A percentile compares a stretch with the other conserved stretches of the same genome.
phyloP scores from a whole-genome alignment of 1,140 invertebrate species.

The Schlechtendalia chinensis region DNA sequence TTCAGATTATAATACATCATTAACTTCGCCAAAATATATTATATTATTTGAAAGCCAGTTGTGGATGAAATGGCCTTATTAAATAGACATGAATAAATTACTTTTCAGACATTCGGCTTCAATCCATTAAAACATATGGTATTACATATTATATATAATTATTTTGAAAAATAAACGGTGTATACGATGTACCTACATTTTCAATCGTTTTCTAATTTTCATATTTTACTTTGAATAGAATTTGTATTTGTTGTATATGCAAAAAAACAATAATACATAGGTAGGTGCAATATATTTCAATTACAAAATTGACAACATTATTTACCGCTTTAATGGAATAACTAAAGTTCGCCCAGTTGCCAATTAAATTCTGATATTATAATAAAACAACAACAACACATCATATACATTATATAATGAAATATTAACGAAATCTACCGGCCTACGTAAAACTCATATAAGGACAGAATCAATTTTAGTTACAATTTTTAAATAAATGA shows the following conservation, averaged over 20 bases:
- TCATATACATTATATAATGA: background rate
- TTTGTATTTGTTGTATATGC: too few relatives aligned
- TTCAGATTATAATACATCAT: background rate
- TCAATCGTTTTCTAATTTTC: background rate
- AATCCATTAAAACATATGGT: background rate
- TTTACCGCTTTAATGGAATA: too few relatives aligned
- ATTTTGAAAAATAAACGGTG: background rate
- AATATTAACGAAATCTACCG: background rate
- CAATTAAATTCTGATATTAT: too few relatives aligned
- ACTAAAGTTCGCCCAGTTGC: too few relatives aligned
- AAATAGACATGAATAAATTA: constrained; percentile 29
- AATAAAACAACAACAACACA: background rate
- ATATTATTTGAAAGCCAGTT: constrained; percentile 5
- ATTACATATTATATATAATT: too few relatives aligned
- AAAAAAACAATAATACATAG: too few relatives aligned
- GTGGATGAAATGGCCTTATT: background rate
- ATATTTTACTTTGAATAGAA: background rate
- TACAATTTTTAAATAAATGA: background rate
- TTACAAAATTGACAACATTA: too few relatives aligned
- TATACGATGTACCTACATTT: background rate
- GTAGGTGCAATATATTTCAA: too few relatives aligned
- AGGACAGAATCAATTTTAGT: background rate
- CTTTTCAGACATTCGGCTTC: background rate
- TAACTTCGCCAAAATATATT: background rate
- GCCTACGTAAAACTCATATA: background rate